A percentile compares a stretch with the other conserved stretches of the same genome.
Evolutionary conservation across 1,140 invertebrate genomes (phyloP).

Genomic region (Epicauta chinensis): DNA sequence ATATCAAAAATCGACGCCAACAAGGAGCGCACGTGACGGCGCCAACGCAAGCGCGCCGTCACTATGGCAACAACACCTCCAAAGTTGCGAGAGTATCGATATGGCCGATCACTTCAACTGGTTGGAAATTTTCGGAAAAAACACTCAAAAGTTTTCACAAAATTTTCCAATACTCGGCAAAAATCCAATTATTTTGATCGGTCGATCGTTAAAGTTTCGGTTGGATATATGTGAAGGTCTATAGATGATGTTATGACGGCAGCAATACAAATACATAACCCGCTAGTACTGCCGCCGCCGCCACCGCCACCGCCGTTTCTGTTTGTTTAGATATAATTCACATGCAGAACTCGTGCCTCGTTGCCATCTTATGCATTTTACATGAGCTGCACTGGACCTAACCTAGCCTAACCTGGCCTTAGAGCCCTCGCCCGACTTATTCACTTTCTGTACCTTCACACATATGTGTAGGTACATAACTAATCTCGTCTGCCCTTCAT

Average conservation of each 20-base stretch:
- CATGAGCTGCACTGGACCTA: constrained; percentile 46
- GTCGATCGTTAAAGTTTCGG: too few species aligned
- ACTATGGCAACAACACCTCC: constrained; percentile 33
- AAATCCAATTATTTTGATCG: too few species aligned
- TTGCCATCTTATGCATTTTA: constrained; percentile 51
- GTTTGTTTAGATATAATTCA: constrained; percentile 42
- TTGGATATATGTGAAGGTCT: too few species aligned
- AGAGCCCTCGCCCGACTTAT: constrained; percentile 31
- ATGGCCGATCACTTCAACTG: constrained; percentile 25
- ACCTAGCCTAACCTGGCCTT: constrained; percentile 40
- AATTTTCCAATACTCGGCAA: too few species aligned
- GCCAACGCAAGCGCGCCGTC: constrained; percentile 33
- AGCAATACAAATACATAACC: too few species aligned
- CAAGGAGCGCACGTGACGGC: constrained; percentile 33
- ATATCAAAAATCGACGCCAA: constrained; percentile 39
- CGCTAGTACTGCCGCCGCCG: neutral
- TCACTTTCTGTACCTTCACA: constrained; percentile 30
- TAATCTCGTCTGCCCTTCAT: too few species aligned
- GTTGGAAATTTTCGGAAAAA: too few species aligned
- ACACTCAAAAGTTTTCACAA: too few species aligned
- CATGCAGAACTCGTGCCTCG: constrained; percentile 38
- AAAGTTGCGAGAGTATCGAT: constrained; percentile 31
- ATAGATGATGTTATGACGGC: too few species aligned
- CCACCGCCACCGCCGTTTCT: constrained; percentile 9
- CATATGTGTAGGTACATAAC: too few species aligned